phyloP scores from a whole-genome alignment of 2,797 vertebrate species.

The Phyllotis vaccarum region DNA sequence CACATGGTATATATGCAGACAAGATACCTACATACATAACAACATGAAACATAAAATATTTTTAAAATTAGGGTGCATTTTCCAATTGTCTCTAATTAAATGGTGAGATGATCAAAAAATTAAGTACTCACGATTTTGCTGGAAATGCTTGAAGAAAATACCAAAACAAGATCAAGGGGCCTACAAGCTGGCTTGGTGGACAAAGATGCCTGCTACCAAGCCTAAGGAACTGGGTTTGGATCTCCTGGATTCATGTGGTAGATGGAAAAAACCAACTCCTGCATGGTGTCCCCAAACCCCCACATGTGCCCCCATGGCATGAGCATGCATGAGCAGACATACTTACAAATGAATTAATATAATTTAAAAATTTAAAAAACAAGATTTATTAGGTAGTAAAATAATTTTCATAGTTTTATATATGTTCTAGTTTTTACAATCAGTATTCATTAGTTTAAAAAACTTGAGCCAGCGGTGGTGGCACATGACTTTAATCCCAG shows the following conservation, averaged over 20 bases:
- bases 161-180: not conserved
- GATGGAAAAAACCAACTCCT: not conserved
- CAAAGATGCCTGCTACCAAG: not conserved
- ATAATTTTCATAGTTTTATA: not conserved
- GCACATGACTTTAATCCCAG: too few relatives aligned
- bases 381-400: not conserved
- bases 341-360: not conserved
- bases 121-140: not conserved
- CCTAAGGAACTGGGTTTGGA: not conserved
- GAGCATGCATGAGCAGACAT: not conserved
- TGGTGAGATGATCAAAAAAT: not conserved
- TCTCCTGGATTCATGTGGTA: not conserved
- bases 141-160: conserved; percentile 25
- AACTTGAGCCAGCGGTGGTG: not conserved
- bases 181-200: not conserved
- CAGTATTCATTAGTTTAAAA: not conserved
- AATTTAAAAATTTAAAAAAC: not conserved
- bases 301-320: not conserved
- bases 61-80: not conserved
- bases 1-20: not conserved
- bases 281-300: not conserved
- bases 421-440: conserved; percentile 5
- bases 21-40: not conserved
- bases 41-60: not conserved
- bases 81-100: not conserved